Evolutionary conservation across 2,797 vertebrate genomes (phyloP), one percentile per base, ranked within the genome.

Genomic region (Carapus acus): DNA sequence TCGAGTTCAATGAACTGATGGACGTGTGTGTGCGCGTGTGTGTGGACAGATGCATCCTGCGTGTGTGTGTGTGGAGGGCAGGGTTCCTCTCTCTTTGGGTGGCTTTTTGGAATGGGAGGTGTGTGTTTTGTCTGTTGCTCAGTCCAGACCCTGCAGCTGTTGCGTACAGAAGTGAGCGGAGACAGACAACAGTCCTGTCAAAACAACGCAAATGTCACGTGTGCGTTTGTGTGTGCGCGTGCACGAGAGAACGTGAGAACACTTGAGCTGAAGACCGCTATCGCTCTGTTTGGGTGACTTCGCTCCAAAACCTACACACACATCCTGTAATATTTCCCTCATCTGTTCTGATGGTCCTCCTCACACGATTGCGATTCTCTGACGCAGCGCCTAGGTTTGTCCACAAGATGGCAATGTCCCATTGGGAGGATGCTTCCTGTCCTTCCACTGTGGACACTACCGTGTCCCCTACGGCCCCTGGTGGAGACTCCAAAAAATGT

Each of bases 71-170:
- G 44, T 34, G 17, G 23, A 5, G 31, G 2, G 14, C 21, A 17
- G 1, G 49, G 50, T n/a, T n/a, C n/a, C 18, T 53, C 47, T 54
- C 56, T 27, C 16, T 46, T 43, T 45, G 33, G 17, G 19, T 2
- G 13, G 47, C 49, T 59, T 55, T 47, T 48, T 50, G 13, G 21
- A 67, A 48, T 23, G 54, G 45, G 38, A 54, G 43, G 14, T 61
- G 51, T 59, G 71, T 75, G 54, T 72, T 76, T 71, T 65, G 48
- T 76, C 57, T 73, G 17, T 22, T 23, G 42, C 48, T 61, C 48
- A 51, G 1, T 43, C 45, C 52, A 3, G 2, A 43, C 17, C 7
- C 9, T 45, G 60, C 70, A 80, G 72, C 74, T 78, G 75, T 58
- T 72, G 69, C 39, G 24, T 63, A 31, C 33, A 46, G 49, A 66